Conservation (phyloP, 2,888 invertebrate genomes). For the Tiliacea aurago region DNA sequence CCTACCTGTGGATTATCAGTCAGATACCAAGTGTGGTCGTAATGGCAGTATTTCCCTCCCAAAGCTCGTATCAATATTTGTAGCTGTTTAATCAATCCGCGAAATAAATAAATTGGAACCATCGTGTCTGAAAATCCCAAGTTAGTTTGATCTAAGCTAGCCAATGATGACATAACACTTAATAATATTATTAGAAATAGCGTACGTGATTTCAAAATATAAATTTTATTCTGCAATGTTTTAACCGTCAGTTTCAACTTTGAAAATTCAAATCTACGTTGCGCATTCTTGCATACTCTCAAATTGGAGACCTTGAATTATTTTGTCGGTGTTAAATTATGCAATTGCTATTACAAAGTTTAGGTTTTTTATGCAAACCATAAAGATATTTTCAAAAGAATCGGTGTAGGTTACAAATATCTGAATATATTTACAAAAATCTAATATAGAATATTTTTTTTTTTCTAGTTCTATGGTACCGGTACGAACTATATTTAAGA, state of each 20-base stretch:
- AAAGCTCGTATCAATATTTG: not conserved
- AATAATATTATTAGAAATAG: slow-evolving; percentile 11
- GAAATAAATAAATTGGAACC: not conserved
- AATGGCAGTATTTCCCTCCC: not conserved
- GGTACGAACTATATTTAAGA: not conserved
- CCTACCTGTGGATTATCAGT: not conserved
- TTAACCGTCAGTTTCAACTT: not conserved
- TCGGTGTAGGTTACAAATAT: not conserved
- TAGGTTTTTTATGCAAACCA: not conserved
- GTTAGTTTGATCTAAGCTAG: not conserved
- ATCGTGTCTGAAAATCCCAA: not conserved
- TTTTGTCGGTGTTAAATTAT: not conserved
- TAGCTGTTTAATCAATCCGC: not conserved
- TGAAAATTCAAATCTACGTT: not conserved
- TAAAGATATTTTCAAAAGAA: not conserved
- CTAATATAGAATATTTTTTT: too few relatives aligned
- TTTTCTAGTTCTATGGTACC: too few relatives aligned
- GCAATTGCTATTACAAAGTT: not conserved
- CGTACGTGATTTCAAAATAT: not conserved
- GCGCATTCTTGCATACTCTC: slow-evolving; percentile 3
- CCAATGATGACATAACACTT: not conserved
- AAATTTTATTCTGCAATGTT: slow-evolving; percentile 20
- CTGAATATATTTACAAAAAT: not conserved
- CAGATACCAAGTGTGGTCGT: not conserved
- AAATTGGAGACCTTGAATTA: slow-evolving; percentile 23